Conservation (phyloP, 2,113 vertebrate genomes). For the Hiodon tergisus region DNA sequence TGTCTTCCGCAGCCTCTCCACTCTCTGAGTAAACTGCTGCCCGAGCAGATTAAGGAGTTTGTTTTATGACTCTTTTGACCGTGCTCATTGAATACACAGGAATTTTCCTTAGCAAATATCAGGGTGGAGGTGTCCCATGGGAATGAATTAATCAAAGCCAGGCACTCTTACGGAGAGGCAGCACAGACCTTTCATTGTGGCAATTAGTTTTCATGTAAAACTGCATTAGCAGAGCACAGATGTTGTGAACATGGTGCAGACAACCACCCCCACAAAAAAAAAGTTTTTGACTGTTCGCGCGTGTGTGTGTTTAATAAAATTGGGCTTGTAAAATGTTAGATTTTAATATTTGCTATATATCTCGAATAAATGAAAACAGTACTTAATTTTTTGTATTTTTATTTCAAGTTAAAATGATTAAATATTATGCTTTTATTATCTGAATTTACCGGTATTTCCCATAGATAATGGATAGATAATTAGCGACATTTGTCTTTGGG, state of each 20-base stretch:
- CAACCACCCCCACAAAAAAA: not conserved
- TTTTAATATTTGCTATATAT: too few relatives aligned
- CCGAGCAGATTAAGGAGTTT: constrained; percentile 91
- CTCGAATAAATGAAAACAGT: too few relatives aligned
- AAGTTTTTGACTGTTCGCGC: not conserved
- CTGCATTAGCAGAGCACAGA: constrained; percentile 76
- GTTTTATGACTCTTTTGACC: constrained; percentile 85
- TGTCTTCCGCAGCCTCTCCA: constrained; percentile 51
- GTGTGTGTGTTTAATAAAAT: too few relatives aligned
- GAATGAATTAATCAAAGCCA: constrained; percentile 78
- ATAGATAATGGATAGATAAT: too few relatives aligned
- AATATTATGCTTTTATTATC: too few relatives aligned
- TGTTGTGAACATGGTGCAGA: constrained; percentile 52
- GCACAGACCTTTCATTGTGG: constrained; percentile 76
- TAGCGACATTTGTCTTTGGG: too few relatives aligned
- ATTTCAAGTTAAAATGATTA: not conserved
- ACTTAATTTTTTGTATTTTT: not conserved
- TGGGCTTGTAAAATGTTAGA: too few relatives aligned
- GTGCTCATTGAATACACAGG: constrained; percentile 83
- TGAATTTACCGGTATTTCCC: too few relatives aligned
- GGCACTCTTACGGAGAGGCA: constrained; percentile 68
- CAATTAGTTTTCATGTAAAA: constrained; percentile 73
- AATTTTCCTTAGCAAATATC: constrained; percentile 81
- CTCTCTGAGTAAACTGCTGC: constrained; percentile 85
- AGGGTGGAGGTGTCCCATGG: constrained; percentile 77